Percentiles rank a stretch among this genome's conserved stretches.
These are phyloP conservation scores for Bombus waltoni DNA, from an alignment of 1,140 invertebrate genomes.

Conservation along the genomic window DNA sequence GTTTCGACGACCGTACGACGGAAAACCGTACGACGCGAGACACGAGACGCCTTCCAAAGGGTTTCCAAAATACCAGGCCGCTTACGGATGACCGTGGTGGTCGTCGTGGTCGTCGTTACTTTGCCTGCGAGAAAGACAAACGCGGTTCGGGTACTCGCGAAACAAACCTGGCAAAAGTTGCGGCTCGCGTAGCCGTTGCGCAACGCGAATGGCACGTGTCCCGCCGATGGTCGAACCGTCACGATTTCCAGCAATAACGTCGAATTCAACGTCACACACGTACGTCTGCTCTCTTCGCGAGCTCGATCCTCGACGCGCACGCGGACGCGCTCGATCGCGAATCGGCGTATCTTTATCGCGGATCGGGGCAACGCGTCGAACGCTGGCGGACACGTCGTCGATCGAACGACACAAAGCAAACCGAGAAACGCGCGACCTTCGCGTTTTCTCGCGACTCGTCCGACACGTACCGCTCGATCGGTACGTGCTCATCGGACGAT, in stretches of 20 bases:
- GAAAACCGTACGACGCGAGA: neutral
- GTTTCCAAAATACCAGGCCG: too few relatives aligned
- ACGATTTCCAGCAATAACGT: neutral
- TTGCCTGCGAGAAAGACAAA: neutral
- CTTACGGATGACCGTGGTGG: fast-evolving
- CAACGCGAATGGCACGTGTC: neutral
- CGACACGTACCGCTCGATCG: conserved; percentile 44
- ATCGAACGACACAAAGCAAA: neutral
- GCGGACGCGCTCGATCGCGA: too few relatives aligned
- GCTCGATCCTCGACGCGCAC: neutral
- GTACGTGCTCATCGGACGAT: conserved; percentile 37
- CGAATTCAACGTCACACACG: neutral
- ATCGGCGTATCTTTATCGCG: conserved; percentile 24
- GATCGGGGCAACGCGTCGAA: neutral
- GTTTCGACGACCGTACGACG: neutral
- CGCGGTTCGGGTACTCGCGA: neutral
- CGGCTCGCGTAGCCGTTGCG: neutral
- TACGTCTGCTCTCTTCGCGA: neutral
- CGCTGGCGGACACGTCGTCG: conserved; percentile 5
- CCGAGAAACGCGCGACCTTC: conserved; percentile 31
- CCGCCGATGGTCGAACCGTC: neutral
- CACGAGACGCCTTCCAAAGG: too few relatives aligned
- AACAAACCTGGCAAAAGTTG: neutral
- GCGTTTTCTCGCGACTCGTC: conserved; percentile 3
- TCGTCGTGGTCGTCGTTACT: neutral